These are phyloP conservation scores for Drosophila prolongata DNA, from an alignment of 2,888 invertebrate genomes.

Conservation along the genomic window DNA sequence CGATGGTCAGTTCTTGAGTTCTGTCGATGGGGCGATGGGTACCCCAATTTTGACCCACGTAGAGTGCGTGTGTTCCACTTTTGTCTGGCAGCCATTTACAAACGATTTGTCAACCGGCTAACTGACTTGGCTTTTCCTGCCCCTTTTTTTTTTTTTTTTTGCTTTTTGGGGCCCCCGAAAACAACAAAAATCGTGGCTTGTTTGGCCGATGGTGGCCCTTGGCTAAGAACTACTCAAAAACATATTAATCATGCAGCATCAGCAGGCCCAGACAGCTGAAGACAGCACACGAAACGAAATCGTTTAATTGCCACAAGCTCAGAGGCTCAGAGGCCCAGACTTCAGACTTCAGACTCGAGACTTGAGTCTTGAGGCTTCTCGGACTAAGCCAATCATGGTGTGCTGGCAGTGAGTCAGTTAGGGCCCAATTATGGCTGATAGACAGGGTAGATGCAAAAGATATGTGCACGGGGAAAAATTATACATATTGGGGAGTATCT, in stretches of 20 bases:
- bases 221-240: slow-evolving; percentile 76
- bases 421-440: slow-evolving; percentile 64
- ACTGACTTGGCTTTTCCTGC: slow-evolving; percentile 25
- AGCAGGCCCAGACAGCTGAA: slow-evolving; percentile 36
- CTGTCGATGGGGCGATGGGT: neutral
- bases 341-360: neutral
- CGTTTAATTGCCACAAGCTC: slow-evolving; percentile 68
- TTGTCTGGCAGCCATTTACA: slow-evolving; percentile 75
- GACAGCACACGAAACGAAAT: slow-evolving; percentile 51
- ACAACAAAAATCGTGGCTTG: slow-evolving; percentile 40
- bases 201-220: slow-evolving; percentile 54
- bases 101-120: slow-evolving; percentile 68
- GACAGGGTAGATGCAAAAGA: slow-evolving; percentile 15
- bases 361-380: neutral
- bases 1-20: slow-evolving; percentile 3
- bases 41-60: slow-evolving; percentile 16
- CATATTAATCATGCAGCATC: slow-evolving; percentile 73
- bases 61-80: slow-evolving; percentile 75
- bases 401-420: slow-evolving; percentile 62
- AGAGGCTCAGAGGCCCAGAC: slow-evolving; percentile 8
- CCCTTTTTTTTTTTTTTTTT: slow-evolving; percentile 8
- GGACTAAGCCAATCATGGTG: slow-evolving; percentile 46
- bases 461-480: slow-evolving; percentile 9
- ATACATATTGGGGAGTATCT: too few relatives aligned
- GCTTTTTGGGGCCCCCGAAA: neutral